Percentiles rank a stretch among this genome's conserved stretches.
Conservation (phyloP, 2,113 vertebrate genomes). For the Sebastes fasciatus region DNA sequence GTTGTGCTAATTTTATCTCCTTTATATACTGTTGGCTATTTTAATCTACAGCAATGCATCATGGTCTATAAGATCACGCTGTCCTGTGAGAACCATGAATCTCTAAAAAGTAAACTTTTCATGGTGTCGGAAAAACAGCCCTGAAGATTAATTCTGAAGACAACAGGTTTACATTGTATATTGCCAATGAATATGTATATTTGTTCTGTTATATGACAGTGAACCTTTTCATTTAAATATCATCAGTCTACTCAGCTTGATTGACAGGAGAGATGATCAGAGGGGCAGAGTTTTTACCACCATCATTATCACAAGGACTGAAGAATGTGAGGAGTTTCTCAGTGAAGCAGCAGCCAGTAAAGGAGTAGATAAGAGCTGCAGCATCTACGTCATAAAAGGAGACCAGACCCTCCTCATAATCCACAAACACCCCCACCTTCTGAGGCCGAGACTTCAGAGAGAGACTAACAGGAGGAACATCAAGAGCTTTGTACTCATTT, state of each 20-base stretch:
- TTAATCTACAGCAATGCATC: no score
- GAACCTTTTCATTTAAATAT: no score
- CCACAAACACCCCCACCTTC: slow-evolving; percentile 38
- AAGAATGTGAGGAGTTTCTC: neutral
- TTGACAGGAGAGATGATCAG: neutral
- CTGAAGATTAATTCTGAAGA: no score
- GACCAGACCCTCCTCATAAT: slow-evolving; percentile 18
- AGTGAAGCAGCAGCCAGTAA: slow-evolving; percentile 13
- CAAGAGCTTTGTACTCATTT: neutral
- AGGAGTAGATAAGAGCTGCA: slow-evolving; percentile 10
- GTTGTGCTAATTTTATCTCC: no score
- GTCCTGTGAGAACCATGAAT: no score
- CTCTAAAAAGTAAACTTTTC: no score
- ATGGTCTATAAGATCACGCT: no score
- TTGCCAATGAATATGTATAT: no score
- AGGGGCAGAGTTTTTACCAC: neutral
- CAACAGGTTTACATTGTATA: no score
- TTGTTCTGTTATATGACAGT: no score
- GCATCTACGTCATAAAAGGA: slow-evolving; percentile 6
- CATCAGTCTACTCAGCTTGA: neutral
- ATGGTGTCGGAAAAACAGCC: no score
- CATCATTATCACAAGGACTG: neutral
- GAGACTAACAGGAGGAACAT: accelerated
- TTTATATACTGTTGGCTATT: no score
- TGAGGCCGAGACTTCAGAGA: neutral